A percentile compares a stretch with the other conserved stretches of the same genome.
Conservation (phyloP, 2,113 vertebrate species). For the Myiopsitta monachus region DNA sequence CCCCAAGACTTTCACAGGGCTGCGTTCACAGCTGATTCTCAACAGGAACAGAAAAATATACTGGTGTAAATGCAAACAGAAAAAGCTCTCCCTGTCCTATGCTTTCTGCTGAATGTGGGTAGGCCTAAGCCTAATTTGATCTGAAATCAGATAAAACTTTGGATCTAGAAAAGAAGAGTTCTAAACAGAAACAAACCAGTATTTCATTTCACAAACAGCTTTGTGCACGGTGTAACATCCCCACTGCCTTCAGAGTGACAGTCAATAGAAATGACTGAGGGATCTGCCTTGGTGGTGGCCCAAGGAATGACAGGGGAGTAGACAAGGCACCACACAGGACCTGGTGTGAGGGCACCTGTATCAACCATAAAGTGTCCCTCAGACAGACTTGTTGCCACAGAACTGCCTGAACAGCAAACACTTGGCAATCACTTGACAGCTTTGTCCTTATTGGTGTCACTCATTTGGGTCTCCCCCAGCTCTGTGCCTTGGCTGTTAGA, state of each 20-base stretch:
- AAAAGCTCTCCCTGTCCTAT: not conserved
- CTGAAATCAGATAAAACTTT: not conserved
- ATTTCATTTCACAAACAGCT: not conserved
- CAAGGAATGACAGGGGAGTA: not conserved
- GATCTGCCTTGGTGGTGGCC: not conserved
- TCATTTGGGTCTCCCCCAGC: not conserved
- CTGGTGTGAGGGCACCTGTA: rapidly evolving
- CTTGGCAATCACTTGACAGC: rapidly evolving
- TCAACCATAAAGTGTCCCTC: not conserved
- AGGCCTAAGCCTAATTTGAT: not conserved
- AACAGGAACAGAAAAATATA: not conserved
- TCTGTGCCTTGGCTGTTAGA: no score
- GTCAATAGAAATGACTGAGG: not conserved
- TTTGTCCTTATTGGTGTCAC: not conserved
- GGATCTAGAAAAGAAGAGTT: not conserved
- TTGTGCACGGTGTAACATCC: not conserved
- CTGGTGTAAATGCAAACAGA: not conserved
- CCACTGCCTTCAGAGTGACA: not conserved
- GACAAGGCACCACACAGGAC: not conserved
- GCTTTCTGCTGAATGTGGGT: not conserved
- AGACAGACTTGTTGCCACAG: not conserved
- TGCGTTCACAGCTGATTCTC: not conserved
- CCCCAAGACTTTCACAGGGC: not conserved
- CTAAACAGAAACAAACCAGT: not conserved
- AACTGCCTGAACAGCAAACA: not conserved